phyloP scores from a whole-genome alignment of 1,140 invertebrate species.

The Panulirus ornatus region DNA sequence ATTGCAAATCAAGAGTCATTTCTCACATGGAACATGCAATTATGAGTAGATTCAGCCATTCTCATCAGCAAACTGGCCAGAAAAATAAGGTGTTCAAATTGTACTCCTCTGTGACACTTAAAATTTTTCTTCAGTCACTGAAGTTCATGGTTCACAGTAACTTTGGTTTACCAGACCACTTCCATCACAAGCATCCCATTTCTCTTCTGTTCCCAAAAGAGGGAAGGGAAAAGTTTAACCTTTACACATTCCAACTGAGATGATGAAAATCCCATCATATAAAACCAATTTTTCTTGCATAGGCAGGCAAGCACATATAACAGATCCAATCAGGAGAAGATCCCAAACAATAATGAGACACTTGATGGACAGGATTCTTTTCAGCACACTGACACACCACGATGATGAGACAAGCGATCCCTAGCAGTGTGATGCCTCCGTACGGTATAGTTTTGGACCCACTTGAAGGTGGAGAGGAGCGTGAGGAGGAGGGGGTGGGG shows the following conservation, averaged over 20 bases:
- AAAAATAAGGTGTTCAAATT: not conserved
- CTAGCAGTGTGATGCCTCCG: conserved; percentile 74
- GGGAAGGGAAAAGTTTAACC: not conserved
- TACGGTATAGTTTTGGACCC: conserved; percentile 67
- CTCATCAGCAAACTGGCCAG: not conserved
- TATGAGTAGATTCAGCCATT: not conserved
- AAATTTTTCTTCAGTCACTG: not conserved
- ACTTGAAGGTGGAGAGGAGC: conserved; percentile 73
- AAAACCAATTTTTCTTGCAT: conserved; percentile 33
- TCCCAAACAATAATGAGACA: conserved; percentile 20
- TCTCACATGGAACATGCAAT: conserved; percentile 1
- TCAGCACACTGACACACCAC: conserved; percentile 11
- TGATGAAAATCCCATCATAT: not conserved
- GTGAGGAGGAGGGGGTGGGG: conserved; percentile 71
- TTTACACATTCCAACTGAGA: not conserved
- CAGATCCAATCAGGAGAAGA: not conserved
- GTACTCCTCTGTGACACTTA: not conserved
- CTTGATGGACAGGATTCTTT: conserved; percentile 19
- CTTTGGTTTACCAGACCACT: not conserved
- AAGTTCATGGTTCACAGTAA: not conserved
- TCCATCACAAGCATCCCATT: conserved; percentile 7
- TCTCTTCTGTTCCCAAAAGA: not conserved
- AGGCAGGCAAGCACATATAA: conserved; percentile 33
- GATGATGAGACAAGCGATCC: not conserved
- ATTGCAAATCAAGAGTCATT: conserved; percentile 6